These are phyloP conservation scores for Pteromalus puparum DNA, from an alignment of 1,140 invertebrate genomes.

Conservation along the genomic window DNA sequence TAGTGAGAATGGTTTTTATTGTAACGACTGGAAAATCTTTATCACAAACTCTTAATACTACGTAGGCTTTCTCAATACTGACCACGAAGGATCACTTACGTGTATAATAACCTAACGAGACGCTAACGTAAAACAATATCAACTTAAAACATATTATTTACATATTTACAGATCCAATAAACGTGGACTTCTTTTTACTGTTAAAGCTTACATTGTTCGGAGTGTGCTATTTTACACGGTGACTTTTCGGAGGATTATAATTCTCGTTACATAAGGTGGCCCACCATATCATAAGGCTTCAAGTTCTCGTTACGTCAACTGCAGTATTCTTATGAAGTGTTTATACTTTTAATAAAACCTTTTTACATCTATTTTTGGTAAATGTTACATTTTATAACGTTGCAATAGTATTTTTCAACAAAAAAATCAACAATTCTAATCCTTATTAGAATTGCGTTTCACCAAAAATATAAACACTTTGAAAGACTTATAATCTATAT, in stretches of 20 bases:
- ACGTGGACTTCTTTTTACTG: conserved; percentile 24
- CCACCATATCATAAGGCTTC: neutral
- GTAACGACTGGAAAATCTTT: conserved; percentile 61
- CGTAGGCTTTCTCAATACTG: conserved; percentile 56
- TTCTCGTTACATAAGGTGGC: conserved; percentile 24
- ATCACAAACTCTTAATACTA: conserved; percentile 69
- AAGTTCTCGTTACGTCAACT: neutral
- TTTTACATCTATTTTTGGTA: conserved; percentile 52
- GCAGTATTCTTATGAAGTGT: conserved; percentile 3
- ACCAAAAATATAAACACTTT: conserved; percentile 49
- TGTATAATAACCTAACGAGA: conserved; percentile 50
- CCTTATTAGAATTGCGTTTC: conserved; percentile 12
- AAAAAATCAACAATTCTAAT: conserved; percentile 29
- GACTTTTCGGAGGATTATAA: conserved; percentile 29
- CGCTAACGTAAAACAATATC: conserved; percentile 57
- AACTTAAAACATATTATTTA: conserved; percentile 59
- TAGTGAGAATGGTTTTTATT: conserved; percentile 49
- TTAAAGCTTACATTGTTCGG: conserved; percentile 63
- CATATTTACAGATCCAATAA: conserved; percentile 58
- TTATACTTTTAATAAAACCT: conserved; percentile 43
- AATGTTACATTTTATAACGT: conserved; percentile 13
- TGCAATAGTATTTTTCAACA: conserved; percentile 15
- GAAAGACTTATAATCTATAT: conserved; percentile 38
- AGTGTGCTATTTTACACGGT: conserved; percentile 31
- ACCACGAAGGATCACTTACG: conserved; percentile 45